A percentile compares a stretch with the other conserved stretches of the same genome.
Evolutionary conservation across 2,888 invertebrate genomes (phyloP).

Genomic region (Agriopis leucophaearia): DNA sequence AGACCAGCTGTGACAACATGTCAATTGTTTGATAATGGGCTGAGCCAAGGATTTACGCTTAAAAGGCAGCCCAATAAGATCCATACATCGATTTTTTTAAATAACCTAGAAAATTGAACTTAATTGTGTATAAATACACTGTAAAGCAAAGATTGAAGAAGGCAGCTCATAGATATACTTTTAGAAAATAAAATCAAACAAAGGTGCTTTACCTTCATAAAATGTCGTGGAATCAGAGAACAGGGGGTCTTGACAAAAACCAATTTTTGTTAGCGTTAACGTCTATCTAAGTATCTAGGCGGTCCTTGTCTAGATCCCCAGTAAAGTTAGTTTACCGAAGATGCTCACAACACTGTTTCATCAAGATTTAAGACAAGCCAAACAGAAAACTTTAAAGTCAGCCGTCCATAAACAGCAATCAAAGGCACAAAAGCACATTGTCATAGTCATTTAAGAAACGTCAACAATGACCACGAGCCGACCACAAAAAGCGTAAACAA

Average conservation of each 20-base stretch:
- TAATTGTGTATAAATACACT: background rate
- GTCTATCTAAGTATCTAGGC: too few relatives aligned
- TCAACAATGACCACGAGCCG: constrained; percentile 37
- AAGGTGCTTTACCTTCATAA: background rate
- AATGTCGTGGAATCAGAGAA: background rate
- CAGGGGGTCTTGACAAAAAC: too few relatives aligned
- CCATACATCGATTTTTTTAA: background rate
- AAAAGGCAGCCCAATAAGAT: constrained; percentile 11
- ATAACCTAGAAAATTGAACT: background rate
- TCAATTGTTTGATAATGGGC: constrained; percentile 41
- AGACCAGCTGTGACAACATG: constrained; percentile 54
- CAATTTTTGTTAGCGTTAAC: too few relatives aligned
- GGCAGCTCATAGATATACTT: background rate
- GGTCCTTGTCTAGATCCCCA: too few relatives aligned
- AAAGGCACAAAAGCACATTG: constrained; percentile 23
- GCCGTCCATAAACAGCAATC: constrained; percentile 24
- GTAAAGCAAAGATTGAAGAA: background rate
- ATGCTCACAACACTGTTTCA: background rate
- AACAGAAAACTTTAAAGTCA: constrained; percentile 13
- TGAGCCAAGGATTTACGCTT: constrained; percentile 32
- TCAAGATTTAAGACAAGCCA: background rate
- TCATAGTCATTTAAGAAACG: constrained; percentile 29
- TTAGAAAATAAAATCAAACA: background rate
- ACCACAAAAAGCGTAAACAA: constrained; percentile 61
- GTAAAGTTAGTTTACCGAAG: too few relatives aligned